A percentile compares a stretch with the other conserved stretches of the same genome.
These are phyloP conservation scores for Chloebia gouldiae DNA, from an alignment of 2,113 vertebrate species.

Conservation along the genomic window DNA sequence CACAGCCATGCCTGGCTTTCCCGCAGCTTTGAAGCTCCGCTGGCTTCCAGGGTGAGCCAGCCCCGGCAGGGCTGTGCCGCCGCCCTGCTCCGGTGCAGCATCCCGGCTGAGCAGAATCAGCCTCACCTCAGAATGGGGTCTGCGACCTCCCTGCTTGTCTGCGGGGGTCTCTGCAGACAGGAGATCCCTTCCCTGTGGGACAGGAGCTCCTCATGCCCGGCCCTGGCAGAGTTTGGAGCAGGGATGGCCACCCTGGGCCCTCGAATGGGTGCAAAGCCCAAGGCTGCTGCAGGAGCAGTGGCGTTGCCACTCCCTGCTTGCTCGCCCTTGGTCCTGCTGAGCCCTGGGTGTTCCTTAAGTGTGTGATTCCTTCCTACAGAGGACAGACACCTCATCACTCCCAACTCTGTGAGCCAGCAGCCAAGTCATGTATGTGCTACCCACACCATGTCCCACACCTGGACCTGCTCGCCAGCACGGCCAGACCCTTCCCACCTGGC, in stretches of 20 bases:
- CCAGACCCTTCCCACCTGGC: background rate
- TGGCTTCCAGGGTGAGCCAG: background rate
- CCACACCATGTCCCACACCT: background rate
- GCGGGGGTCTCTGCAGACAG: background rate
- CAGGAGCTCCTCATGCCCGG: background rate
- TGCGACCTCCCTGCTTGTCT: background rate
- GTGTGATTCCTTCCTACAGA: background rate
- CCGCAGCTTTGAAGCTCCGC: background rate
- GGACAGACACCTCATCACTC: too few species aligned
- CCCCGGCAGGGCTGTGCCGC: background rate
- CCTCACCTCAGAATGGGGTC: background rate
- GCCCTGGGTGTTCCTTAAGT: background rate
- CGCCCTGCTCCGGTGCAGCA: too few species aligned
- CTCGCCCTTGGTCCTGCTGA: background rate
- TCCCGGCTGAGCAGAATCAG: background rate
- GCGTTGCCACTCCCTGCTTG: background rate
- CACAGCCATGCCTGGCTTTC: background rate
- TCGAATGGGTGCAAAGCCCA: background rate
- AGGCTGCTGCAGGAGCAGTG: background rate
- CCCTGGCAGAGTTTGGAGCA: background rate
- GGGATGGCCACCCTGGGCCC: background rate
- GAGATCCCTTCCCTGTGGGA: background rate
- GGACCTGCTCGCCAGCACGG: background rate
- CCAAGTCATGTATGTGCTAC: background rate
- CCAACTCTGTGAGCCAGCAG: background rate